Base-by-base conservation (phyloP, 2,888 invertebrate species). In the Agrilus biguttatus region DNA sequence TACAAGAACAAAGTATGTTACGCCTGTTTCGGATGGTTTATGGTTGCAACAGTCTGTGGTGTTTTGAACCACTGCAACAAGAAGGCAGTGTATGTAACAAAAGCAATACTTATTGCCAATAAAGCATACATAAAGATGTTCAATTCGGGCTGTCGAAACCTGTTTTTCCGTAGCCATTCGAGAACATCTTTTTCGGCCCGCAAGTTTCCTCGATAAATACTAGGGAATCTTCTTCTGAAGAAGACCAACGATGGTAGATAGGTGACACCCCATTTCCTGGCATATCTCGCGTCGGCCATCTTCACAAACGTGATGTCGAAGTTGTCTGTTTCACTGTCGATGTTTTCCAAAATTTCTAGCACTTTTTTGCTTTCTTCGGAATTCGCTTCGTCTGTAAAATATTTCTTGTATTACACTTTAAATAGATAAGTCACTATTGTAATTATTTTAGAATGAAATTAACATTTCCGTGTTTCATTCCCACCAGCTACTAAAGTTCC, bases 111-210 rank as follows among this genome's bases (percentile, higher is more conserved):
- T 51, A 92, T 77, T 17, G 89, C 88, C 60, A 89, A 78, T 55
- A 91, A 71, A 40, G 87, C 88, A 65, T 91, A 92, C 91, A 92
- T 92, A 65, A 92, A 92, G 53, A 92, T 79, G 62, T 90, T 92
- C 36, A 92, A 68, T 64, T 92, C 92, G 0, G 92, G 91, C 59
- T 90, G 90, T 40, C 90, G 78, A 72, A 89, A 92, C 53, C 92
- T 77, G 65, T 92, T 91, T 69, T 91, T 92, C 54, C 89, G 78
- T 51, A 92, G 70, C 92, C 92, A 92, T 56, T 91, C 91, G 49
- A 92, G 68, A 14, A 92, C 90, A 62, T 89, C 88, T 6, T 79
- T 77, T 66, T 90, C 91, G 40, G 79, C 80, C 63, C 82, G 76
- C 47, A 91, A 66, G 55, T 90, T 86, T 53, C 91, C 92, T 76